Percentiles rank a stretch among this genome's conserved stretches.
Conservation (phyloP, 37 sponge, comb jelly and placozoan genomes). For the Beroe forskalii region DNA sequence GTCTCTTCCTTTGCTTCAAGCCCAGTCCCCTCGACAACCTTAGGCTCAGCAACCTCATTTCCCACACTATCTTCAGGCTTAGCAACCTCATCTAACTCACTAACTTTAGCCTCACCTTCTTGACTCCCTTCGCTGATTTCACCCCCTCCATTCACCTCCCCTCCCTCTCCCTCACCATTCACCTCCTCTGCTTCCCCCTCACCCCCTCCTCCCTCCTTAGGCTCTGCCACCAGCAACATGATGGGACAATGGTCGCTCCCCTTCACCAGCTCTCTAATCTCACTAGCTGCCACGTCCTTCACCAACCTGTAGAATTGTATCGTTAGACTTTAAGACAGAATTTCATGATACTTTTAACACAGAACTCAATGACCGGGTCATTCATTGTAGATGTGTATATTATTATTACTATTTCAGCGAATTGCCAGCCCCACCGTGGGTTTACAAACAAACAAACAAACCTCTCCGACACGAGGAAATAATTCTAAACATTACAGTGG, state of each 20-base stretch:
- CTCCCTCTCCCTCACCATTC: not conserved
- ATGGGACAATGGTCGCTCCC: conserved; percentile 98
- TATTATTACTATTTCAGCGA: too few species aligned
- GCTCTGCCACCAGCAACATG: conserved; percentile 68
- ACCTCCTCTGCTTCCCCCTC: conserved; percentile 33
- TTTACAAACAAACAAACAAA: too few species aligned
- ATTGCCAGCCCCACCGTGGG: too few species aligned
- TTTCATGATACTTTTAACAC: too few species aligned
- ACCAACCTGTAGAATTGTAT: too few species aligned
- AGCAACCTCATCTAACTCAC: conserved; percentile 21
- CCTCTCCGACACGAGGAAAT: too few species aligned
- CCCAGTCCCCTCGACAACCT: not conserved
- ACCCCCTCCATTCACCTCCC: not conserved
- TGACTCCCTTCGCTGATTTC: not conserved
- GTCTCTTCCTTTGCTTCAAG: not conserved
- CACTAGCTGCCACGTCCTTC: conserved; percentile 71
- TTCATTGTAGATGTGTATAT: too few species aligned
- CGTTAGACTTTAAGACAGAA: too few species aligned
- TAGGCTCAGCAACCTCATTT: not conserved
- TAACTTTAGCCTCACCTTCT: not conserved
- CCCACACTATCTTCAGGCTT: not conserved
- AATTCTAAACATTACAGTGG: too few species aligned
- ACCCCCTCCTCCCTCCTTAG: not conserved
- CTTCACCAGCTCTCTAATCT: conserved; percentile 73
- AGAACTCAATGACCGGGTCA: too few species aligned